Percentiles rank a stretch among this genome's conserved stretches.
Evolutionary conservation across 2,888 invertebrate species (phyloP).

Genomic region (Apamea epomidion): DNA sequence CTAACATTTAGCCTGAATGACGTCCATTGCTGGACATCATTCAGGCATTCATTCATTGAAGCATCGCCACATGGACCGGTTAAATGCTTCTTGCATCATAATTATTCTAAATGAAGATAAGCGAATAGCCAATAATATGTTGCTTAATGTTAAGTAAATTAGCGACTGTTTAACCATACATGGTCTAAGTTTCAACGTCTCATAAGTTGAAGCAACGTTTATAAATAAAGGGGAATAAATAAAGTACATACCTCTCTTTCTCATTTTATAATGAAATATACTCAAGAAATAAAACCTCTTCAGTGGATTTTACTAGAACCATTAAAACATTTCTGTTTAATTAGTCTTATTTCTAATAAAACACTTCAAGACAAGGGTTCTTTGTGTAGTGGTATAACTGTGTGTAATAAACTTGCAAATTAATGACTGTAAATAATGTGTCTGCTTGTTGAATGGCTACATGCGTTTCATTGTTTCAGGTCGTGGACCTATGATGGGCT

Average conservation of each 20-base stretch:
- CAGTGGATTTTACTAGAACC: background rate
- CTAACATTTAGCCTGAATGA: background rate
- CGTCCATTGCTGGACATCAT: no score
- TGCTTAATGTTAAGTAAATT: no score
- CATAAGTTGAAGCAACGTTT: background rate
- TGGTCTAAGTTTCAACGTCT: background rate
- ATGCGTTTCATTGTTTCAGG: conserved; percentile 52
- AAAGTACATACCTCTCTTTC: background rate
- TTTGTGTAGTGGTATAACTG: conserved; percentile 43
- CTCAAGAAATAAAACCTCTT: background rate
- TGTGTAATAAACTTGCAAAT: conserved; percentile 52
- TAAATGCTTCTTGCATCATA: no score
- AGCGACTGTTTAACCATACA: no score
- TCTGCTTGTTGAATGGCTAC: conserved; percentile 46
- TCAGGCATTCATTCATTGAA: no score
- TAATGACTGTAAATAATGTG: conserved; percentile 50
- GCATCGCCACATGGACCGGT: background rate
- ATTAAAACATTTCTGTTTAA: conserved; percentile 37
- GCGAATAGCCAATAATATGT: background rate
- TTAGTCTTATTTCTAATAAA: conserved; percentile 50
- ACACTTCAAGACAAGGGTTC: conserved; percentile 38
- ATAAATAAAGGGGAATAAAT: background rate
- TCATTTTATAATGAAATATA: background rate
- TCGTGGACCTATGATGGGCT: conserved; percentile 20
- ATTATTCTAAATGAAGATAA: background rate